Conservation (phyloP, 37 sponge, comb jelly and placozoan species). For the Tethya wilhelma region DNA sequence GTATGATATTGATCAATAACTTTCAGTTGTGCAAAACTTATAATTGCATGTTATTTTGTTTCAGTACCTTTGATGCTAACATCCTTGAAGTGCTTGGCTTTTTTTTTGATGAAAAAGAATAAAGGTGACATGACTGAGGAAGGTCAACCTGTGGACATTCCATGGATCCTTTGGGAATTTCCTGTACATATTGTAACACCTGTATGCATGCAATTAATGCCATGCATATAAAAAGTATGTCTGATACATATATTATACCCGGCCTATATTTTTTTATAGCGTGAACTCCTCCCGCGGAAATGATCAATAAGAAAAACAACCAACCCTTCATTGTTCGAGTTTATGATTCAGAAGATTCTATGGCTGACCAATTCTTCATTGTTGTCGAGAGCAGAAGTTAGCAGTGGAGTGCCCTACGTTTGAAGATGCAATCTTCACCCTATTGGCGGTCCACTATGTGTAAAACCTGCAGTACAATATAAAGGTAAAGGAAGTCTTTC, state of each 20-base stretch:
- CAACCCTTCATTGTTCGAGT: slow-evolving; percentile 10
- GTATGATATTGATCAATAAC: too few species aligned
- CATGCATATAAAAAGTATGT: too few species aligned
- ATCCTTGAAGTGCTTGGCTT: neutral
- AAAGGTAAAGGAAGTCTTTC: neutral
- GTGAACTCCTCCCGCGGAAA: slow-evolving; percentile 14
- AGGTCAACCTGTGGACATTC: neutral
- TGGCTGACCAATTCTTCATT: too few species aligned
- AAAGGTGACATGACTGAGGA: neutral
- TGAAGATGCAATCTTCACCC: neutral
- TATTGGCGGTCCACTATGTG: slow-evolving; percentile 18
- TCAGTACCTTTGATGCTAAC: too few species aligned
- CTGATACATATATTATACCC: neutral
- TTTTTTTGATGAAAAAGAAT: neutral
- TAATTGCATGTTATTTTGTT: too few species aligned
- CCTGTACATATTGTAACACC: neutral
- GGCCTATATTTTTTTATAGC: too few species aligned
- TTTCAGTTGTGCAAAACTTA: too few species aligned
- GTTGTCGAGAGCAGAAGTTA: too few species aligned
- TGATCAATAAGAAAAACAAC: slow-evolving; percentile 2
- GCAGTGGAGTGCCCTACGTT: neutral
- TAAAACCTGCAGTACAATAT: slow-evolving; percentile 3
- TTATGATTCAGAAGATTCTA: too few species aligned
- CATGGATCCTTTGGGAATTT: neutral
- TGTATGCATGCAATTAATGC: neutral